phyloP scores from a whole-genome alignment of 2,797 vertebrate genomes.

The Periophthalmus magnuspinnatus region DNA sequence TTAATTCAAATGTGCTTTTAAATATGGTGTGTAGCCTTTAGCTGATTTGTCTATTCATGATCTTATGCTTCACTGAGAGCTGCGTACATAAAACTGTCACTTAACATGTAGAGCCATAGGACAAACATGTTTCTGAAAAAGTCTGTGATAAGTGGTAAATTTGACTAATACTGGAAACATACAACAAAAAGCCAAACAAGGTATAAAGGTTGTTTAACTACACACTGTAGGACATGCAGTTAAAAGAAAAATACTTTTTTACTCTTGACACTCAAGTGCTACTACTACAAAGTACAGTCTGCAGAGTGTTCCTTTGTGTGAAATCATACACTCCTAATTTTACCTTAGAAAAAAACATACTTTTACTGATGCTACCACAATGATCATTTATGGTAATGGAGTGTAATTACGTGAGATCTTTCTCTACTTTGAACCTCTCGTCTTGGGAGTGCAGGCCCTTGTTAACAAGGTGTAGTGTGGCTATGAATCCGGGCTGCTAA shows the following conservation, averaged over 20 bases:
- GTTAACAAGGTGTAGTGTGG: conserved; percentile 82
- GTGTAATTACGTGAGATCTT: conserved; percentile 13
- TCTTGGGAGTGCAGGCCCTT: conserved; percentile 36
- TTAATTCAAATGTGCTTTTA: conserved; percentile 56
- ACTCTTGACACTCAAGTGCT: too few species aligned
- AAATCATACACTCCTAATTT: background rate
- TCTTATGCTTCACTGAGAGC: conserved; percentile 40
- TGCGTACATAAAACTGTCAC: conserved; percentile 10
- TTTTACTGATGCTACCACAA: background rate
- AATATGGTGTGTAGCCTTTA: conserved; percentile 21
- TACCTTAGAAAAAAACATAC: background rate
- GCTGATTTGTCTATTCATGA: conserved; percentile 43
- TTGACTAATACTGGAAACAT: background rate
- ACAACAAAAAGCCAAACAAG: too few species aligned
- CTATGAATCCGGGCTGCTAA: conserved; percentile 86
- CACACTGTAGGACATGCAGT: background rate
- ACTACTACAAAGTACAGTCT: too few species aligned
- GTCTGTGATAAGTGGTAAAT: background rate
- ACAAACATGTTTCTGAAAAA: background rate
- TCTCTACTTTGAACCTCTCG: conserved; percentile 28
- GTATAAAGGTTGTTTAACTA: too few species aligned
- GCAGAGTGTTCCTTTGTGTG: background rate
- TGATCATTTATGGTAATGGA: conserved; percentile 9
- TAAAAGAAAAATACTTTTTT: background rate
- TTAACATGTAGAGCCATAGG: background rate